phyloP scores from a whole-genome alignment of 30 jellyfish, hydroid and myxozoan species.

The Aurelia coerulea region DNA sequence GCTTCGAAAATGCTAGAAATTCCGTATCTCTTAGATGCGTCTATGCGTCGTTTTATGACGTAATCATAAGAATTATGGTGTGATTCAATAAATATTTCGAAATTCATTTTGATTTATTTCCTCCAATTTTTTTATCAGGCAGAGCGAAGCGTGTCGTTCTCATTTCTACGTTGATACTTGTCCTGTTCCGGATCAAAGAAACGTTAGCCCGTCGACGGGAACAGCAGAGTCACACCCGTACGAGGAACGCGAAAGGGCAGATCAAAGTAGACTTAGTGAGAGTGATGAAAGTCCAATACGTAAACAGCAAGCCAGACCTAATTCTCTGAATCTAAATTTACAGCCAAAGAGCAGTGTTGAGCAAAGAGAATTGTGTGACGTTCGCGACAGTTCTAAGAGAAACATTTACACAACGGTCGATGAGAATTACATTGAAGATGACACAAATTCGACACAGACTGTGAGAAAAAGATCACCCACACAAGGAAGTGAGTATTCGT shows the following conservation, averaged over 20 bases:
- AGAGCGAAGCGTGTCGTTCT: conserved; percentile 30
- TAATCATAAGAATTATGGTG: too few species aligned
- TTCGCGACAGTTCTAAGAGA: background rate
- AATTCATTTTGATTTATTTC: background rate
- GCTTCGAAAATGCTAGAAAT: too few species aligned
- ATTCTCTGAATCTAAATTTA: conserved; percentile 5
- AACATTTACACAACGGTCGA: conserved; percentile 47
- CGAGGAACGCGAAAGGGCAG: conserved; percentile 4
- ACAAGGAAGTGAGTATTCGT: background rate
- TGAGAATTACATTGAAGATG: conserved; percentile 9
- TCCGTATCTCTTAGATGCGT: too few species aligned
- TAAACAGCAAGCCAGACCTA: conserved; percentile 23
- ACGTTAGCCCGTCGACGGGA: background rate
- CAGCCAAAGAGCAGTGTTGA: background rate
- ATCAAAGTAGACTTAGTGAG: background rate
- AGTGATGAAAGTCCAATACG: background rate
- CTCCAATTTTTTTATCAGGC: background rate
- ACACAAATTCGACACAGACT: background rate
- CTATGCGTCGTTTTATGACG: too few species aligned
- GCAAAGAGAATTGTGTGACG: conserved; percentile 1
- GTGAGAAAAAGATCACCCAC: conserved; percentile 18
- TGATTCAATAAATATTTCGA: too few species aligned
- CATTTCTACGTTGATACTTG: conserved; percentile 60
- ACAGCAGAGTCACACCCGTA: background rate
- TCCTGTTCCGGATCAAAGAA: conserved; percentile 10